Evolutionary conservation across 2,113 vertebrate genomes (phyloP).

Genomic region (Collichthys lucidus): DNA sequence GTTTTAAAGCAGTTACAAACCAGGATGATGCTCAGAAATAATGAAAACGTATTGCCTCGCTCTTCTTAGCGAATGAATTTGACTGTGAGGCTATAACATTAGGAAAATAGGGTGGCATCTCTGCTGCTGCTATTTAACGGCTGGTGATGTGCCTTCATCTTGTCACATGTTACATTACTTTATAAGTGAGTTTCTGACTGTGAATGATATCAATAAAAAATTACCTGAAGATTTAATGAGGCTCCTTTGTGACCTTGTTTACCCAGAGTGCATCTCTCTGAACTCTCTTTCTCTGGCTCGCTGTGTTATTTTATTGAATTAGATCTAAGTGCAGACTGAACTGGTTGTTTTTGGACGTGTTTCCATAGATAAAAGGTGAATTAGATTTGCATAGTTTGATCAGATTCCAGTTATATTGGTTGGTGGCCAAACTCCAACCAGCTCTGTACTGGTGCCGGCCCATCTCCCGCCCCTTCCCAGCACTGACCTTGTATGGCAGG

Average conservation of each 20-base stretch:
- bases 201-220: slow-evolving; percentile 3
- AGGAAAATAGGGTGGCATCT: slow-evolving; percentile 2
- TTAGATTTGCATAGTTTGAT: background rate
- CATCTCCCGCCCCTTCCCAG: background rate
- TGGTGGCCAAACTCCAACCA: background rate
- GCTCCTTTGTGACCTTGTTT: background rate
- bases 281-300: background rate
- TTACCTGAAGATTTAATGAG: background rate
- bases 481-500: slow-evolving; percentile 93
- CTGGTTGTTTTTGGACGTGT: background rate
- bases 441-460: background rate
- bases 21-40: background rate
- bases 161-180: slow-evolving; percentile 8
- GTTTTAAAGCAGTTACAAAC: slow-evolving; percentile 1
- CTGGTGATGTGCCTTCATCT: slow-evolving; percentile 13
- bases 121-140: background rate
- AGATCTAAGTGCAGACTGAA: background rate
- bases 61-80: background rate
- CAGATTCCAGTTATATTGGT: background rate
- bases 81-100: too few relatives aligned
- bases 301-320: background rate
- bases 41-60: slow-evolving; percentile 4
- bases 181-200: background rate
- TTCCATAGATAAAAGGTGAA: background rate
- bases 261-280: background rate